Conservation (phyloP, 2,888 invertebrate genomes). For the Drosophila prolongata region DNA sequence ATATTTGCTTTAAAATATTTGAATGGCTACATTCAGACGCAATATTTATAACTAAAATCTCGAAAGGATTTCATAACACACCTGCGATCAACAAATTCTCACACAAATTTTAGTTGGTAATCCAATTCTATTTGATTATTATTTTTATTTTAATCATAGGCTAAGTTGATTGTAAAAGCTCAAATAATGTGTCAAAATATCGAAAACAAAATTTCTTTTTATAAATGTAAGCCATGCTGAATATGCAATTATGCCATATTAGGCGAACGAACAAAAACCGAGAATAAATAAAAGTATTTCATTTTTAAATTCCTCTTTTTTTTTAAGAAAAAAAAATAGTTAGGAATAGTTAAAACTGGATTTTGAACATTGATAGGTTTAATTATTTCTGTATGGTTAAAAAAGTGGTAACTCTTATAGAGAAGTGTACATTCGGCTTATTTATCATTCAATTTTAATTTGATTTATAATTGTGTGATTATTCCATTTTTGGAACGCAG, state of each 20-base stretch:
- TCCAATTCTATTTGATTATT: not conserved
- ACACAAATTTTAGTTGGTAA: conserved; percentile 14
- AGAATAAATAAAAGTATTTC: conserved; percentile 26
- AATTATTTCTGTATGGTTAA: too few relatives aligned
- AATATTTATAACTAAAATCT: not conserved
- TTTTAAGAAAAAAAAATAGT: too few relatives aligned
- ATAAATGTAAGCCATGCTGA: conserved; percentile 10
- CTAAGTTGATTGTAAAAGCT: conserved; percentile 11
- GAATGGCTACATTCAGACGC: too few relatives aligned
- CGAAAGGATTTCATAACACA: not conserved
- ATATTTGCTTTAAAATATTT: too few relatives aligned
- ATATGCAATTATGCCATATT: conserved; percentile 23
- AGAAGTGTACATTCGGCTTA: too few relatives aligned
- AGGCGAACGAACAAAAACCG: conserved; percentile 2
- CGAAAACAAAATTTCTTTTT: conserved; percentile 13
- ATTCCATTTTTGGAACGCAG: too few relatives aligned
- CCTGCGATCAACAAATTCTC: not conserved
- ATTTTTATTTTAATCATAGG: conserved; percentile 19
- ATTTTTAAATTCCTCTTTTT: conserved; percentile 6
- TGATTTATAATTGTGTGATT: too few relatives aligned
- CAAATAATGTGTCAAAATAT: conserved; percentile 17
- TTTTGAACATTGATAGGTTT: too few relatives aligned
- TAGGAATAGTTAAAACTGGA: too few relatives aligned
- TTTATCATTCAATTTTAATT: too few relatives aligned
- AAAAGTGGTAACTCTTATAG: too few relatives aligned